These are phyloP conservation scores for Drosophila pseudoananassae DNA, from an alignment of 1,140 invertebrate species.

Conservation along the genomic window DNA sequence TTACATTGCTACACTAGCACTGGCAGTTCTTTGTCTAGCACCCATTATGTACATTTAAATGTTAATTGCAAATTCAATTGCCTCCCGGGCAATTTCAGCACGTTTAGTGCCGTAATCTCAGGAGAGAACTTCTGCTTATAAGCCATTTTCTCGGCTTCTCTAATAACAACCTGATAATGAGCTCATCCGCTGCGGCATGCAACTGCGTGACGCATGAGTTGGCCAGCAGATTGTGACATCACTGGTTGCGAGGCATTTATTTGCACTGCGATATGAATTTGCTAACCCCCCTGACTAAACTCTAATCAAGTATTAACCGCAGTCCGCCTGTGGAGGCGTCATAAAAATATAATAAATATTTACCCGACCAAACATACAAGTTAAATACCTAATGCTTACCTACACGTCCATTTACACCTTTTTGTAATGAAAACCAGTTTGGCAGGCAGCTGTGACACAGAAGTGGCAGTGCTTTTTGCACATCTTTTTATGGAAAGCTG, in stretches of 20 bases:
- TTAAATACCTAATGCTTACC: constrained; percentile 6
- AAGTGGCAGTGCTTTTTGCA: constrained; percentile 54
- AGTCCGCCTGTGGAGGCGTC: constrained; percentile 46
- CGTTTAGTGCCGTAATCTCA: constrained; percentile 33
- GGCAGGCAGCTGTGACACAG: constrained; percentile 38
- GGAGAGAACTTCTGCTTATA: constrained; percentile 35
- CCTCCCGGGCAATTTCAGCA: constrained; percentile 60
- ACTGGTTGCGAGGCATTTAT: constrained; percentile 64
- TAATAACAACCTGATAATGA: constrained; percentile 76
- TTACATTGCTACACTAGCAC: constrained; percentile 40
- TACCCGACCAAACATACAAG: constrained; percentile 5
- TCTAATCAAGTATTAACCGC: constrained; percentile 35
- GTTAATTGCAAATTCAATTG: constrained; percentile 65
- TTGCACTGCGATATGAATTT: constrained; percentile 37
- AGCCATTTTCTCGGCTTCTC: constrained; percentile 49
- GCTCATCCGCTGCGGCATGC: constrained; percentile 54
- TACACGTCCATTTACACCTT: constrained; percentile 26
- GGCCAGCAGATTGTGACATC: constrained; percentile 66
- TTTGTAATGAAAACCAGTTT: constrained; percentile 42
- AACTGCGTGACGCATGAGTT: constrained; percentile 59
- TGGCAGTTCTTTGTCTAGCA: constrained; percentile 50
- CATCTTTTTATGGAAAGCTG: constrained; percentile 43
- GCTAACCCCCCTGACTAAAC: constrained; percentile 53
- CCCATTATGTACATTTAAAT: constrained; percentile 68
- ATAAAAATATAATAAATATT: constrained; percentile 15